phyloP scores from a whole-genome alignment of 2,797 vertebrate species.

The Acanthurus tractus region DNA sequence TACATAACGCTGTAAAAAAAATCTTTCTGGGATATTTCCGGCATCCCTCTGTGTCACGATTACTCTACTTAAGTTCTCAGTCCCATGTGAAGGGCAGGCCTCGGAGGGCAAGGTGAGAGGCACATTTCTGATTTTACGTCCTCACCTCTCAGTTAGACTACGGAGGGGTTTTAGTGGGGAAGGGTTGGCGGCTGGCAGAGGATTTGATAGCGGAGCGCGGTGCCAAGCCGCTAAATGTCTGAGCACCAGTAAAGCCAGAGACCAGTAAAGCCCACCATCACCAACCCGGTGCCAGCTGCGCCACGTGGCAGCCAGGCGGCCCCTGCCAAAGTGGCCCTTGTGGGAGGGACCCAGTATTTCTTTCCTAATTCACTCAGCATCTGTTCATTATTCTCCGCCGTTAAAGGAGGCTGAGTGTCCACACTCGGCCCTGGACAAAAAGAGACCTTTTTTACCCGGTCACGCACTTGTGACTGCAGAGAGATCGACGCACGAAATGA shows the following conservation, averaged over 20 bases:
- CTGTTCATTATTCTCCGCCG: slow-evolving; percentile 91
- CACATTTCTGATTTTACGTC: slow-evolving; percentile 29
- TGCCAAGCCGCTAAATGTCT: slow-evolving; percentile 90
- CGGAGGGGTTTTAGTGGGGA: slow-evolving; percentile 38
- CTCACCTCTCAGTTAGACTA: slow-evolving; percentile 45
- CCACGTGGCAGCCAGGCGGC: slow-evolving; percentile 83
- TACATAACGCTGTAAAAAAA: no score
- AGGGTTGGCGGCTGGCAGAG: slow-evolving; percentile 73
- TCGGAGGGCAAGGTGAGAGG: slow-evolving; percentile 21
- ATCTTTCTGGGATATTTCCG: not conserved
- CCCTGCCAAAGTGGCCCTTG: slow-evolving; percentile 87
- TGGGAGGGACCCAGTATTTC: slow-evolving; percentile 93
- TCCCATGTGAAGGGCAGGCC: slow-evolving; percentile 43
- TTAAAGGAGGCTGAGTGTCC: slow-evolving; percentile 82
- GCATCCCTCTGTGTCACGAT: not conserved
- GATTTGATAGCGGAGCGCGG: slow-evolving; percentile 60
- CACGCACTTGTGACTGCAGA: slow-evolving; percentile 53
- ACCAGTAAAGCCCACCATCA: slow-evolving; percentile 75
- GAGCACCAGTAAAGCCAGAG: slow-evolving; percentile 82
- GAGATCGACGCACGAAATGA: slow-evolving; percentile 5
- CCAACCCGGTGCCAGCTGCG: slow-evolving; percentile 85
- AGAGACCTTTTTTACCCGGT: slow-evolving; percentile 35
- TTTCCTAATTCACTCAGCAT: slow-evolving; percentile 94
- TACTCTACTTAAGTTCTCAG: not conserved
- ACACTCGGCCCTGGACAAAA: slow-evolving; percentile 55